Evolutionary conservation across 2,888 invertebrate genomes (phyloP), one percentile per base, ranked within the genome.

Genomic region (Drosophila crucigera): DNA sequence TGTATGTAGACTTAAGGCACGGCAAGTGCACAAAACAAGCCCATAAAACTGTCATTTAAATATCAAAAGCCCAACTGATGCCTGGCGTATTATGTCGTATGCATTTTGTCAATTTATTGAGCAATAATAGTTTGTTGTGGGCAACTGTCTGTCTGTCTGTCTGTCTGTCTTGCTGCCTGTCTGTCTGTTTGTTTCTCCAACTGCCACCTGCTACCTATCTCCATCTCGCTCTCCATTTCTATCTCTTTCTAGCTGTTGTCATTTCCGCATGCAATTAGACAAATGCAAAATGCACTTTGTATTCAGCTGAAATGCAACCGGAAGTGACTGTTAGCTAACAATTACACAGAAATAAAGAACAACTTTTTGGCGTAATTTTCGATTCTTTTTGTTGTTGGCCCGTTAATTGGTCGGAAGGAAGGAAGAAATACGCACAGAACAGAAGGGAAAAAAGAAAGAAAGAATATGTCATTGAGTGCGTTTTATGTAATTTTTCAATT

Each of bases 211-310:
- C 35, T 35, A 6, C 54, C n/a, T 14, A 16, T 19, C 19, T 10
- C 47, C 37, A 19, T 6, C 50, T 22, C 53, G 14, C n/a, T 25
- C 3, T 25, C 6, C n/a, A n/a, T n/a, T n/a, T 25, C 14, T n/a
- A 28, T 41, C 70, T 64, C 19, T 22, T 30, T n/a, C 54, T 43
- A n/a, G 11, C 59, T 53, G 53, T 54, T n/a, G 54, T 14, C 31
- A 56, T 75, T 84, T 84, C 83, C 83, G 83, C 58, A 60, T 75
- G 88, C 83, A 84, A 84, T 84, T 87, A 84, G 71, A 68, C 58
- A 84, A 87, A 80, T 75, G 78, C 71, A 82, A 84, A 84, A 77
- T 75, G 78, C 75, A 84, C 58, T 61, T 60, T 68, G 66, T 60
- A 35, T 35, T 37, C 56, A 49, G 59, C 65, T 52, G 53, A 67